Evolutionary conservation across 2,113 vertebrate genomes (phyloP), one percentile per base, ranked within the genome.

Genomic region (Arothron firmamentum): DNA sequence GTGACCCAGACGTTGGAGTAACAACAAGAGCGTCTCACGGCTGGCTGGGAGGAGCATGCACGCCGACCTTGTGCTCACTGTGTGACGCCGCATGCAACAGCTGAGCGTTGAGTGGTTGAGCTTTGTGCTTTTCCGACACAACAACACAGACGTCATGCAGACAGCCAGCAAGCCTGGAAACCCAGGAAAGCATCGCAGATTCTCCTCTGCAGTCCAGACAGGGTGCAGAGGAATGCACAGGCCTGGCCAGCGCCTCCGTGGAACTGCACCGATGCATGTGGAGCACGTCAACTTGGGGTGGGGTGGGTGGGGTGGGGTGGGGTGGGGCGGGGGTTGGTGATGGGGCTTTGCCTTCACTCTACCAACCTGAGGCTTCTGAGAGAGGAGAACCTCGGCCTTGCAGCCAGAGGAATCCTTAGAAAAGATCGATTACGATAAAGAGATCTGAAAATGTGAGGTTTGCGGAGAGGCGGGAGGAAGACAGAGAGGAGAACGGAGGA

Each of bases 311-410:
- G 6, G 28, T 43, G 23, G 41, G 15, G 38, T 8, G 5, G 47
- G 63, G 43, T 50, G 59, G 4, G 31, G 61, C 46, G 59, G 23
- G 17, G 18, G 19, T 45, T 17, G 43, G 45, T 47, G 45, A n/a
- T 16, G 41, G 52, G 60, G 56, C 78, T 79, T 84, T 78, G 76
- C 70, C 57, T 80, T 70, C 58, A 67, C 66, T 64, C 51, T 84
- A 93, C 92, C 86, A 95, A 97, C 95, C 94, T 96, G 93, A 98
- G 92, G 92, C 93, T 95, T 92, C 96, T 96, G 92, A 96, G 93
- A 84, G 95, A 98, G 88, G 93, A 96, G 93, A 96, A 96, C 92
- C 92, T 94, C 91, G 94, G 95, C 92, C 94, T 93, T 88, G 93
- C 72, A 89, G 93, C 93, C 93, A 93, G 88, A 89, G 93, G 93